Evolutionary conservation across 2,888 invertebrate genomes (phyloP).

Genomic region (Teinopalpus imperialis): DNA sequence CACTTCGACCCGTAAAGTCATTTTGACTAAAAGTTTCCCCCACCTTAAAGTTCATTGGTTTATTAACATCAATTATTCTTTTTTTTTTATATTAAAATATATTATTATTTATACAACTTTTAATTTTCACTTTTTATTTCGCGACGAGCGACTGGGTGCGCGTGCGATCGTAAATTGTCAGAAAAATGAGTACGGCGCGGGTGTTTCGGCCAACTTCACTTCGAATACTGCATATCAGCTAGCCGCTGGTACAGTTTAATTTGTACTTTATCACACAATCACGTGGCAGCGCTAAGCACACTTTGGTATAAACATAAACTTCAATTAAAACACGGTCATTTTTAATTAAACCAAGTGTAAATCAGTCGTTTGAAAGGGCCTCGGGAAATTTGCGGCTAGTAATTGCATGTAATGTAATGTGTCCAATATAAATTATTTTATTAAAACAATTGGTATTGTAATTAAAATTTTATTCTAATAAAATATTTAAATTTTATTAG

Average conservation of each 20-base stretch:
- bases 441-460: too few relatives aligned
- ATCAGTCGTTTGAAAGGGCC: background rate
- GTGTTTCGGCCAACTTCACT: slow-evolving; percentile 51
- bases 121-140: slow-evolving; percentile 20
- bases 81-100: slow-evolving; percentile 27
- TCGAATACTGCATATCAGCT: slow-evolving; percentile 69
- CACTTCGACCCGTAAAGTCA: slow-evolving; percentile 76
- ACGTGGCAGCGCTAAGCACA: slow-evolving; percentile 54
- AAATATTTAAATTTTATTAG: too few relatives aligned
- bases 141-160: slow-evolving; percentile 45
- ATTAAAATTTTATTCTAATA: too few relatives aligned
- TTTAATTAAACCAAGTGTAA: slow-evolving; percentile 13
- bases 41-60: slow-evolving; percentile 64
- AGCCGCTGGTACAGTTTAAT: slow-evolving; percentile 66
- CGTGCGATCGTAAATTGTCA: slow-evolving; percentile 50
- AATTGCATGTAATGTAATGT: too few relatives aligned
- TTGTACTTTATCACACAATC: slow-evolving; percentile 73
- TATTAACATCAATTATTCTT: slow-evolving; percentile 36
- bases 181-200: slow-evolving; percentile 42
- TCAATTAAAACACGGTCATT: slow-evolving; percentile 39
- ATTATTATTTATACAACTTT: too few relatives aligned
- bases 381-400: too few relatives aligned
- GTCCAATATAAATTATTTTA: too few relatives aligned
- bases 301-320: slow-evolving; percentile 39
- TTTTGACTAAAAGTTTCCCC: slow-evolving; percentile 55